Conservation (phyloP, 2,888 invertebrate species). For the Lypha dubia region DNA sequence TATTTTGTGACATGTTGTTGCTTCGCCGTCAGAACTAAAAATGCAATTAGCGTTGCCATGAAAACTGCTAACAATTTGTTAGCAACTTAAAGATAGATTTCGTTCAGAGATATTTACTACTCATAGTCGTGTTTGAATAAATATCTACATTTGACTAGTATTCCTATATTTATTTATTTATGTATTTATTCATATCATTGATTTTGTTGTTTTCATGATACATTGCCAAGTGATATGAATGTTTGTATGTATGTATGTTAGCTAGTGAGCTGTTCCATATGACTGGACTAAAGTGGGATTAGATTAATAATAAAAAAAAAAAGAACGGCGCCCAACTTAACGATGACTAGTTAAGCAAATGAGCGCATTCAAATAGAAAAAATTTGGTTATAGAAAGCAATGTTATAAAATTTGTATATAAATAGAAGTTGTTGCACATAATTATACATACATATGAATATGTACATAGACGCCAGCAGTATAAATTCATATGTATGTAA, state of each 20-base stretch:
- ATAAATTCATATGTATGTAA: not conserved
- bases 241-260: conserved; percentile 11
- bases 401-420: not conserved
- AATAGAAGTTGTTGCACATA: conserved; percentile 10
- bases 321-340: conserved; percentile 64
- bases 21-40: conserved; percentile 72
- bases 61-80: conserved; percentile 72
- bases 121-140: conserved; percentile 11
- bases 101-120: conserved; percentile 43
- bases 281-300: conserved; percentile 45
- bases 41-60: conserved; percentile 73
- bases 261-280: conserved; percentile 27
- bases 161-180: not conserved
- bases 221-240: conserved; percentile 17
- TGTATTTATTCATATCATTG: conserved; percentile 30
- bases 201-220: conserved; percentile 4
- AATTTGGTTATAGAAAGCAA: conserved; percentile 50
- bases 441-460: not conserved
- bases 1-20: conserved; percentile 72
- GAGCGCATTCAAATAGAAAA: conserved; percentile 63
- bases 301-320: no score
- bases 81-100: conserved; percentile 71
- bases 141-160: conserved; percentile 7
- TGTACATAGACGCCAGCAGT: not conserved
- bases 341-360: conserved; percentile 64